These are phyloP conservation scores for Condylostylus longicornis DNA, from an alignment of 1,140 invertebrate species.

Conservation along the genomic window DNA sequence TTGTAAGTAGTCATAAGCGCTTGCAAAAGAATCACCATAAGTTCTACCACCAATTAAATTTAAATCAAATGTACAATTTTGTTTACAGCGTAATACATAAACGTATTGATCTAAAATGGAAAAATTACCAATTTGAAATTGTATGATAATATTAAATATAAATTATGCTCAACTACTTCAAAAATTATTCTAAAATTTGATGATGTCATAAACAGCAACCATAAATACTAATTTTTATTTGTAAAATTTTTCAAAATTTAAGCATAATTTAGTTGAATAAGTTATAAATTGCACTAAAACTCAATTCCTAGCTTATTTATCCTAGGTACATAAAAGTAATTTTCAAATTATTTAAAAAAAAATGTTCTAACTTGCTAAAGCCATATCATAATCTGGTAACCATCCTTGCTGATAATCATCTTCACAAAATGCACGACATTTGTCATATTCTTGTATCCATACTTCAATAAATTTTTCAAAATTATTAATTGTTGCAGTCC, in stretches of 20 bases:
- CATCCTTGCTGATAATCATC: background rate
- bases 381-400: background rate
- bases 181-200: too few species aligned
- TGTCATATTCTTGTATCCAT: background rate
- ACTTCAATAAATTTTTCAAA: background rate
- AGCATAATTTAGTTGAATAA: background rate
- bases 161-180: background rate
- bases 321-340: background rate
- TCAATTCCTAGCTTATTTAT: background rate
- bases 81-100: background rate
- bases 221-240: background rate
- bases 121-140: background rate
- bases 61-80: background rate
- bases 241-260: background rate
- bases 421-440: slow-evolving; percentile 1
- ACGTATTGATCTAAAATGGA: slow-evolving; percentile 1
- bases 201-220: too few species aligned
- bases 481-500: background rate
- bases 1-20: background rate
- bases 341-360: background rate
- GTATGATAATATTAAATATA: background rate
- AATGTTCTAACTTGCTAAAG: background rate
- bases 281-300: background rate
- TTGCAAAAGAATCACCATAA: background rate
- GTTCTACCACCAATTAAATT: background rate